These are phyloP conservation scores for Harpalus rubripes DNA, from an alignment of 2,888 invertebrate species.

Conservation along the genomic window DNA sequence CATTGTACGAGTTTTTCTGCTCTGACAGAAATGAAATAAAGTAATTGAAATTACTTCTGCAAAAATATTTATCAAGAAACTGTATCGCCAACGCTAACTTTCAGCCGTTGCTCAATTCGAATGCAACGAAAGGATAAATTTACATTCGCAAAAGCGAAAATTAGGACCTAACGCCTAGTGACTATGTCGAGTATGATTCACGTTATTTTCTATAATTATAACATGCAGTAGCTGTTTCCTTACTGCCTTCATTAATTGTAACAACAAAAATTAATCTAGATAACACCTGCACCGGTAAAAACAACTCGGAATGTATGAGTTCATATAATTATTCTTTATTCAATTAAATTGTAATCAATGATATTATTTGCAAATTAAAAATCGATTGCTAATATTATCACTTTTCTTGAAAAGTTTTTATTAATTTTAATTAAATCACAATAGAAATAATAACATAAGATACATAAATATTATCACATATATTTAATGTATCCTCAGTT, in stretches of 20 bases:
- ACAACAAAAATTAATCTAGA: slow-evolving; percentile 38
- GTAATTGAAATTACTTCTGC: background rate
- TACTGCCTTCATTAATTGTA: slow-evolving; percentile 23
- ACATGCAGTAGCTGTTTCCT: slow-evolving; percentile 10
- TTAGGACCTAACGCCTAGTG: slow-evolving; percentile 15
- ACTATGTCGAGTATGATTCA: slow-evolving; percentile 45
- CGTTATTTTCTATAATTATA: slow-evolving; percentile 37
- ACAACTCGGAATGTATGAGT: slow-evolving; percentile 26
- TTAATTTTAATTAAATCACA: too few relatives aligned
- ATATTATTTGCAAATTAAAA: slow-evolving; percentile 39
- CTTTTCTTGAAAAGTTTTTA: too few relatives aligned
- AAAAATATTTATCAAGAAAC: slow-evolving; percentile 21
- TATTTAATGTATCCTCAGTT: too few relatives aligned
- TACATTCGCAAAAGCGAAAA: slow-evolving; percentile 41
- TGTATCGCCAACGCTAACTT: background rate
- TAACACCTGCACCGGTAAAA: slow-evolving; percentile 38
- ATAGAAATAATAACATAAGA: too few relatives aligned
- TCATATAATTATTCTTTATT: background rate
- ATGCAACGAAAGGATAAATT: slow-evolving; percentile 51
- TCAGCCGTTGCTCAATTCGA: slow-evolving; percentile 22
- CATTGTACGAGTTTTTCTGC: background rate
- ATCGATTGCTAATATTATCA: slow-evolving; percentile 4
- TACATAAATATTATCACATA: too few relatives aligned
- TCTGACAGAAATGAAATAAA: background rate
- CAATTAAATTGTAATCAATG: slow-evolving; percentile 33